These are phyloP conservation scores for Chlamydotis undulata DNA, from an alignment of 2,113 vertebrate genomes.

Conservation along the genomic window DNA sequence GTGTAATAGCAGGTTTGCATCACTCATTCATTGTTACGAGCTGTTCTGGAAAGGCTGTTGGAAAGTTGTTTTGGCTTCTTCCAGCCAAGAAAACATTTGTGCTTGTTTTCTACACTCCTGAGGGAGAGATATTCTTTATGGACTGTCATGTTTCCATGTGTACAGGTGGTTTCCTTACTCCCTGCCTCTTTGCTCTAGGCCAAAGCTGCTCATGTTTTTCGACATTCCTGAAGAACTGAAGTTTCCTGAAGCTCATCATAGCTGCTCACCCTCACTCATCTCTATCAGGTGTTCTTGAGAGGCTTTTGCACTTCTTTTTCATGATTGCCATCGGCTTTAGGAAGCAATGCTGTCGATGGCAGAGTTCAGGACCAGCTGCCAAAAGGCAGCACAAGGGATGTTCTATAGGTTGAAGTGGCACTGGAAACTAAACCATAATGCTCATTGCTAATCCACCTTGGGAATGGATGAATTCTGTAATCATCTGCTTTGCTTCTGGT, in stretches of 20 bases:
- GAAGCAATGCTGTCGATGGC: not conserved
- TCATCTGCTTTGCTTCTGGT: not conserved
- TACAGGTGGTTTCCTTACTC: not conserved
- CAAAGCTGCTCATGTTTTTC: not conserved
- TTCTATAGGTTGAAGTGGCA: not conserved
- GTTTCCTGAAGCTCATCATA: not conserved
- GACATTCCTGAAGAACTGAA: not conserved
- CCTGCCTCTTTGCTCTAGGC: fast-evolving
- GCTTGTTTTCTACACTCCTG: not conserved
- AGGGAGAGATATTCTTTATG: not conserved
- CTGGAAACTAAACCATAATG: fast-evolving
- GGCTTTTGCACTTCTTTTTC: not conserved
- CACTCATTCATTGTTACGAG: not conserved
- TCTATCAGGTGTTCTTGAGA: not conserved
- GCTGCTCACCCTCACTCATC: not conserved
- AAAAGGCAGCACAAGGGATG: not conserved
- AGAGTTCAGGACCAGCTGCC: not conserved
- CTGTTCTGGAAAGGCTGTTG: not conserved
- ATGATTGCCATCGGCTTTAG: not conserved
- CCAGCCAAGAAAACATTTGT: not conserved
- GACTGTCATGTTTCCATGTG: not conserved
- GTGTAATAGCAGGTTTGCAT: not conserved
- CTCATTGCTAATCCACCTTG: not conserved
- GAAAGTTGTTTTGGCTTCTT: not conserved
- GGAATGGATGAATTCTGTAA: not conserved